Evolutionary conservation across 2,797 vertebrate species (phyloP).

Genomic region (Percopsis omiscomaycus): DNA sequence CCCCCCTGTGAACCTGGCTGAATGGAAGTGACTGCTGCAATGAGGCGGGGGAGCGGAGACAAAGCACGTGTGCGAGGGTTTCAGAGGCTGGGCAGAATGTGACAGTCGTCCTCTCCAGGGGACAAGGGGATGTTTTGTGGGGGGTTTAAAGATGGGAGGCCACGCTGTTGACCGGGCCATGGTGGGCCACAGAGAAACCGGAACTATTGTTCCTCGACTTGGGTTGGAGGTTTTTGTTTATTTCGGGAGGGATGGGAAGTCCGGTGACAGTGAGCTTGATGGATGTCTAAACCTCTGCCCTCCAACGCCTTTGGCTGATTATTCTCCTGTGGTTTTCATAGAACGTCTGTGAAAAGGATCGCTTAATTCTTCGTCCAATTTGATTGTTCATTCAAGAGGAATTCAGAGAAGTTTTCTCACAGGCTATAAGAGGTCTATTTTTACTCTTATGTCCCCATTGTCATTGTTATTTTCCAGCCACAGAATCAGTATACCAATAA

Average conservation of each 20-base stretch:
- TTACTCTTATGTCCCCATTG: constrained; percentile 4
- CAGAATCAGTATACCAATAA: constrained; percentile 9
- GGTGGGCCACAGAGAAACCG: constrained; percentile 43
- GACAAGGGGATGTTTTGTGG: constrained; percentile 58
- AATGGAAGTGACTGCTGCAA: constrained; percentile 68
- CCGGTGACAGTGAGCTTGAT: constrained; percentile 66
- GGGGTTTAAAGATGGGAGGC: constrained; percentile 50
- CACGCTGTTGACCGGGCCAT: constrained; percentile 43
- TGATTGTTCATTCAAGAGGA: constrained; percentile 30
- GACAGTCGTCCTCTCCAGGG: constrained; percentile 60
- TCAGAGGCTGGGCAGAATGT: constrained; percentile 54
- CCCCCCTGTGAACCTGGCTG: constrained; percentile 60
- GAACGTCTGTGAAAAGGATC: constrained; percentile 40
- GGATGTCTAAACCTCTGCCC: constrained; percentile 60
- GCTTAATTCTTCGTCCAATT: constrained; percentile 32
- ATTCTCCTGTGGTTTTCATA: constrained; percentile 40
- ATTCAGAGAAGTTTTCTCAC: constrained; percentile 30
- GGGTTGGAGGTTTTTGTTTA: constrained; percentile 61
- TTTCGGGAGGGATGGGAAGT: constrained; percentile 52
- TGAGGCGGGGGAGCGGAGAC: constrained; percentile 62
- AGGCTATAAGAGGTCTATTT: constrained; percentile 18
- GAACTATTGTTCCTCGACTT: constrained; percentile 62
- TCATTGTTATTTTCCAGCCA: not conserved
- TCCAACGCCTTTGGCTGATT: constrained; percentile 57
- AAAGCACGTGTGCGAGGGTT: constrained; percentile 55